A percentile compares a stretch with the other conserved stretches of the same genome.
Conservation (phyloP, 2,797 vertebrate species). For the Melopsittacus undulatus region DNA sequence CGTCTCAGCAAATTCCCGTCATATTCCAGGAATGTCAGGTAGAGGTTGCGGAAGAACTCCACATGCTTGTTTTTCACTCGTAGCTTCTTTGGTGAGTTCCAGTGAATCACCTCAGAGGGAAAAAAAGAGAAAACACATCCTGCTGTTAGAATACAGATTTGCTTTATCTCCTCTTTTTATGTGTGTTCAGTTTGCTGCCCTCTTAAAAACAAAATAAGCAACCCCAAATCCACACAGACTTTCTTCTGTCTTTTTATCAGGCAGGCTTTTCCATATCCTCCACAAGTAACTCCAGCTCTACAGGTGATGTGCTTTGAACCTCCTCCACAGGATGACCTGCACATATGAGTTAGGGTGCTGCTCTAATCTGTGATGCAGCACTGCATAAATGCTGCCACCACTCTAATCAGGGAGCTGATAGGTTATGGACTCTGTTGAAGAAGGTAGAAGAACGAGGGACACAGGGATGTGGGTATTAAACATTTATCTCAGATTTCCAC, state of each 20-base stretch:
- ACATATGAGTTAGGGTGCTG: neutral
- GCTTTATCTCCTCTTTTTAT: neutral
- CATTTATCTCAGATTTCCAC: conserved; percentile 6
- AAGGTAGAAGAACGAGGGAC: neutral
- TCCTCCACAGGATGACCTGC: neutral
- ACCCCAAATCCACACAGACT: neutral
- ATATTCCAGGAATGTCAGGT: conserved; percentile 96
- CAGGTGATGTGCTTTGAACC: neutral
- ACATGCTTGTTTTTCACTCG: conserved; percentile 98
- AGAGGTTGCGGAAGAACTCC: conserved; percentile 97
- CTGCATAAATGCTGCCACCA: neutral
- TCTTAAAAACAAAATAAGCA: neutral
- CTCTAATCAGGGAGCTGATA: neutral
- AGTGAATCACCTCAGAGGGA: conserved; percentile 92
- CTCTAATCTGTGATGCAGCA: neutral
- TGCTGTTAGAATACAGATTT: conserved; percentile 17
- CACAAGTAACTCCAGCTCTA: neutral
- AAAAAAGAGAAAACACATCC: neutral
- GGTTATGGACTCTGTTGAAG: neutral
- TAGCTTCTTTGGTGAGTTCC: conserved; percentile 98
- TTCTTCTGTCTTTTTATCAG: neutral
- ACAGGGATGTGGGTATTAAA: neutral
- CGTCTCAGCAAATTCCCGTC: conserved; percentile 93
- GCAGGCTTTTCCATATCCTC: neutral
- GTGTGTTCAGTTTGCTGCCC: neutral